These are phyloP conservation scores for Montipora foliosa DNA, from an alignment of 64 coral and sea anemone genomes.

Conservation along the genomic window DNA sequence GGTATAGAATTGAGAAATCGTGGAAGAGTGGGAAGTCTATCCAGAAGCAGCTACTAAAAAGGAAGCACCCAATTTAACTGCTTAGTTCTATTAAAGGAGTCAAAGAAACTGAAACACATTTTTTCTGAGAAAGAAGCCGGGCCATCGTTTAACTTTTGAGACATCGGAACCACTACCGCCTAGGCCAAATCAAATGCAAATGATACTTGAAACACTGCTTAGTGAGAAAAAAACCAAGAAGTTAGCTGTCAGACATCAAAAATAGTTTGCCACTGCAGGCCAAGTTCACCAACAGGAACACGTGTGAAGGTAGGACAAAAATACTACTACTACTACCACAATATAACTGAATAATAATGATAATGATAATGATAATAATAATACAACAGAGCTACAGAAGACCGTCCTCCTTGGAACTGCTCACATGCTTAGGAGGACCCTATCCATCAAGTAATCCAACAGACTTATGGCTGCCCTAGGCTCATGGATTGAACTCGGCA, in stretches of 20 bases:
- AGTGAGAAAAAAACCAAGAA: neutral
- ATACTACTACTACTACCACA: neutral
- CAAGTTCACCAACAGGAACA: neutral
- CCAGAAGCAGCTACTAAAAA: neutral
- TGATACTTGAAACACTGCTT: neutral
- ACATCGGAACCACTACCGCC: neutral
- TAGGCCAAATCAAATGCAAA: slow-evolving; percentile 2
- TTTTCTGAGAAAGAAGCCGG: neutral
- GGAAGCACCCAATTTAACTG: neutral
- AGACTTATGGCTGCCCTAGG: too few relatives aligned
- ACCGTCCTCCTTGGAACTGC: too few relatives aligned
- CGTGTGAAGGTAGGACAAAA: neutral
- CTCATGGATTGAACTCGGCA: too few relatives aligned
- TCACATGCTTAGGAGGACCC: too few relatives aligned
- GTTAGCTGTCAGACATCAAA: neutral
- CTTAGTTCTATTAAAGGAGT: neutral
- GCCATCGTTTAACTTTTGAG: neutral
- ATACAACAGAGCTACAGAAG: too few relatives aligned
- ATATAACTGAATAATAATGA: neutral
- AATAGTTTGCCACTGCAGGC: neutral
- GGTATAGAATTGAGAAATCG: neutral
- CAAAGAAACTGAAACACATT: neutral
- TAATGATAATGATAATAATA: neutral
- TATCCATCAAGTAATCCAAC: too few relatives aligned
- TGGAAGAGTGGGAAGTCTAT: neutral